Conservation (phyloP, 2,113 vertebrate genomes). For the Synodontis membranacea region DNA sequence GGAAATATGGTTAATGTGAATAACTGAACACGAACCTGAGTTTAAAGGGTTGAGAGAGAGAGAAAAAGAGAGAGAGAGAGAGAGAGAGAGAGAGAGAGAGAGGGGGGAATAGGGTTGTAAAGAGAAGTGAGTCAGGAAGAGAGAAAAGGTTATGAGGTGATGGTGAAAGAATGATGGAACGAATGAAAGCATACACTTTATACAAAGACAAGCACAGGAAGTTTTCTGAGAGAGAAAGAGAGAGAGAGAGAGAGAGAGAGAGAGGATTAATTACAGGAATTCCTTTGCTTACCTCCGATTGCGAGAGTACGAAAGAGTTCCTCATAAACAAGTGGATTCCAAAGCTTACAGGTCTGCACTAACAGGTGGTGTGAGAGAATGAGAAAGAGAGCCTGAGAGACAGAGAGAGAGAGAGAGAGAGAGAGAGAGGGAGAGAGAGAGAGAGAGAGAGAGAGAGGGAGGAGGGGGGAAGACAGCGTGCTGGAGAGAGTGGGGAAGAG, state of each 20-base stretch:
- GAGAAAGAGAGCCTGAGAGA: constrained; percentile 47
- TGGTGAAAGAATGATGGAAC: background rate
- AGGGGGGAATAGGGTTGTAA: background rate
- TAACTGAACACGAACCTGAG: background rate
- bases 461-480: background rate
- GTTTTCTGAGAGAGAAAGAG: constrained; percentile 23
- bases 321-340: constrained; percentile 65
- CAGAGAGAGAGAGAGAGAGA: constrained; percentile 38
- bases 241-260: constrained; percentile 22
- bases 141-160: background rate
- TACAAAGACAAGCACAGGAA: constrained; percentile 4
- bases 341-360: constrained; percentile 61
- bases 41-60: background rate
- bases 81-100: background rate
- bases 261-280: constrained; percentile 14
- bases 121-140: background rate
- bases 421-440: constrained; percentile 6
- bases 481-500: background rate
- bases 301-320: constrained; percentile 64
- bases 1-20: background rate
- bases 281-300: constrained; percentile 64
- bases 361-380: constrained; percentile 69
- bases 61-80: constrained; percentile 8
- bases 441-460: constrained; percentile 34
- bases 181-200: background rate